These are phyloP conservation scores for Platysternon megacephalum DNA, from an alignment of 2,113 vertebrate genomes.

Conservation along the genomic window DNA sequence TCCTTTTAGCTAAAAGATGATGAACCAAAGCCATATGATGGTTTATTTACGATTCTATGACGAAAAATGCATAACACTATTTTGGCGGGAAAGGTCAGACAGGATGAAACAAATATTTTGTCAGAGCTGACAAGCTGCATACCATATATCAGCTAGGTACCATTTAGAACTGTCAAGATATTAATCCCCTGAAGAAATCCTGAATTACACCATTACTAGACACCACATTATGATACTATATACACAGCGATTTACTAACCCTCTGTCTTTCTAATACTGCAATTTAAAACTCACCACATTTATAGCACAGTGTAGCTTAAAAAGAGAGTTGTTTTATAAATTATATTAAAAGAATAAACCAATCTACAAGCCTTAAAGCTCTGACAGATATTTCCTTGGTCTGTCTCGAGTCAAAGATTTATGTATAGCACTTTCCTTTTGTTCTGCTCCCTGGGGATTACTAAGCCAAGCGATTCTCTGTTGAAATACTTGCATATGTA, in stretches of 20 bases:
- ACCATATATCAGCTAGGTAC: neutral
- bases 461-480: neutral
- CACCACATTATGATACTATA: neutral
- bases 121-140: neutral
- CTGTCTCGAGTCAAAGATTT: neutral
- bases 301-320: neutral
- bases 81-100: neutral
- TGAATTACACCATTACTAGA: neutral
- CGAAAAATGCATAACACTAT: neutral
- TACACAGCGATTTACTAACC: neutral
- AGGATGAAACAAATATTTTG: neutral
- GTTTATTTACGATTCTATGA: neutral
- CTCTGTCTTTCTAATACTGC: neutral
- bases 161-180: neutral
- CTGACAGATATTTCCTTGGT: neutral
- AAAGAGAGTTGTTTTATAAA: neutral
- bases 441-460: neutral
- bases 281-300: neutral
- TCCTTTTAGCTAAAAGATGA: neutral
- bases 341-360: constrained; percentile 1
- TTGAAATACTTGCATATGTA: neutral
- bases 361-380: neutral
- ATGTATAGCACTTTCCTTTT: neutral
- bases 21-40: neutral
- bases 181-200: neutral